These are phyloP conservation scores for Pseudopodoces humilis DNA, from an alignment of 2,113 vertebrate species.

Conservation along the genomic window DNA sequence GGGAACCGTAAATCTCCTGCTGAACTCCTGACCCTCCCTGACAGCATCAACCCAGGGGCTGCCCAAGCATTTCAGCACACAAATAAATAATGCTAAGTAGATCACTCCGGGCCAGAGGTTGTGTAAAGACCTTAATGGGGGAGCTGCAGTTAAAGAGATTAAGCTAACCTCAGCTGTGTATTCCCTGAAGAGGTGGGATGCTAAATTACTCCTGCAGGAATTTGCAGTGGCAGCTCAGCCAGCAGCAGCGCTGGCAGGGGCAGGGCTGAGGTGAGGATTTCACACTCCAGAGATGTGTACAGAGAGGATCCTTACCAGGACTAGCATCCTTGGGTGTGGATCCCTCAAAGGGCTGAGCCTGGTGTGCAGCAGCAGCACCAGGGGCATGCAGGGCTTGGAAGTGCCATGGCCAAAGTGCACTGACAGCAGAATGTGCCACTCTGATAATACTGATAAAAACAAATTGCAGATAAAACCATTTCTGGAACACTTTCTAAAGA, in stretches of 20 bases:
- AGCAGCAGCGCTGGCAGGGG: not conserved
- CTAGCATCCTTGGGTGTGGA: not conserved
- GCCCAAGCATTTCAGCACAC: not conserved
- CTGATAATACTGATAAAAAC: not conserved
- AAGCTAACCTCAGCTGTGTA: conserved; percentile 14
- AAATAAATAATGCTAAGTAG: conserved; percentile 63
- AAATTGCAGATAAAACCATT: not conserved
- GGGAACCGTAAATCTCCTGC: not conserved
- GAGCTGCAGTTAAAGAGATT: conserved; percentile 49
- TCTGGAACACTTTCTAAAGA: not conserved
- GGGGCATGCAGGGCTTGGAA: not conserved
- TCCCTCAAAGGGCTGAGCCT: not conserved
- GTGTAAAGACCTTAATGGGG: conserved; percentile 58
- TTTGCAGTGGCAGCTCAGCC: not conserved
- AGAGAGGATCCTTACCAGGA: not conserved
- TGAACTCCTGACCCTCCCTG: conserved; percentile 49
- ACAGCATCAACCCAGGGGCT: conserved; percentile 25
- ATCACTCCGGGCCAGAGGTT: conserved; percentile 56
- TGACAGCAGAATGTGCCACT: not conserved
- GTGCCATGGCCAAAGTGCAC: not conserved
- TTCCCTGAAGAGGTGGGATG: not conserved
- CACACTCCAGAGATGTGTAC: not conserved
- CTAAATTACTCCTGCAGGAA: conserved; percentile 36
- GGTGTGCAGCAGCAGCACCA: rapidly evolving
- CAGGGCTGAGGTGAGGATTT: not conserved